Evolutionary conservation across 2,888 invertebrate species (phyloP), one percentile per base, ranked within the genome.

Genomic region (Torymus texanus): DNA sequence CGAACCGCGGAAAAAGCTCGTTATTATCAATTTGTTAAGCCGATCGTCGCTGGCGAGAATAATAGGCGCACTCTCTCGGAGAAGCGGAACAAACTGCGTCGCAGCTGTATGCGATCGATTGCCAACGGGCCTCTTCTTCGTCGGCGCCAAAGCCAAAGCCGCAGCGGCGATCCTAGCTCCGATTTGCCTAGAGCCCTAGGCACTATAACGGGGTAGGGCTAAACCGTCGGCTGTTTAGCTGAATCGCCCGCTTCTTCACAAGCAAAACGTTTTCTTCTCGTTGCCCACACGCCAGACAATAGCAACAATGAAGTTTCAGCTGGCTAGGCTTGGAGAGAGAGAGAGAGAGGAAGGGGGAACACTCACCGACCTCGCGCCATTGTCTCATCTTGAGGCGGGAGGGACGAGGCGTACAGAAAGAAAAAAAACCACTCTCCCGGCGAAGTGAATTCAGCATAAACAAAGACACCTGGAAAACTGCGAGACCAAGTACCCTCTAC

Each of bases 221-320:
- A 74, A 74, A 21, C 50, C 13, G 70, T 41, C 16, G 21, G 13
- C 53, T 63, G 62, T 62, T 74, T 66, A 53, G 66, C 61, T 67
- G 61, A 67, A 75, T 61, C 21, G 55, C 67, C 29, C 29, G 51
- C 56, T 18, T 18, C 58, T 8, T 55, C 58, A 53, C 41, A 13
- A 75, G 24, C 18, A 59, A 62, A 72, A 72, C 58, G 62, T n/a
- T 55, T 14, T 55, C 55, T 68, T 61, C 50, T 11, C 21, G 41
- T 2, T 50, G 16, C 18, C 16, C 62, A 14, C 21, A 53, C n/a
- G 16, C 59, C 14, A 75, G 21, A 72, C 79, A 79, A 72, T 72
- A 24, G 29, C 56, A 50, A 79, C 66, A 75, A 79, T 67, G 72
- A 61, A 55, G 55, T 72, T 72, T 59, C 3, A 71, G 3, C 56